Evolutionary conservation across 2,113 vertebrate species (phyloP).

Genomic region (Tinamus guttatus): DNA sequence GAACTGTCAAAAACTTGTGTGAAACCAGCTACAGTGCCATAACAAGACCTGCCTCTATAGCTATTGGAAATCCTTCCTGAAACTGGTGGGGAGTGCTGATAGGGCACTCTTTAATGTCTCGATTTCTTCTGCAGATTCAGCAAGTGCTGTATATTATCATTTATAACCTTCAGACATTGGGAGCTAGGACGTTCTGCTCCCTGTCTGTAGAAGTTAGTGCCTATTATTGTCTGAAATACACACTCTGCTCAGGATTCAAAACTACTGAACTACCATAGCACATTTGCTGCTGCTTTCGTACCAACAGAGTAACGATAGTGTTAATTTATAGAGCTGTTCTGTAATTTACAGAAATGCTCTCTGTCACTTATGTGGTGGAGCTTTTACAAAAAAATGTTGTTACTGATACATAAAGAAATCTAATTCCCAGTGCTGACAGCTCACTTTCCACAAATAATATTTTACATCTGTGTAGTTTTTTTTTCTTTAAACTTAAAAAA

Average conservation of each 20-base stretch:
- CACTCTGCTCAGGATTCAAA: slow-evolving; percentile 57
- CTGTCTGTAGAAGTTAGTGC: slow-evolving; percentile 53
- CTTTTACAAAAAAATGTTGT: slow-evolving; percentile 39
- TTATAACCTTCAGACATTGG: slow-evolving; percentile 61
- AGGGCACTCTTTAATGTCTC: not conserved
- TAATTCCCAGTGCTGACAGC: not conserved
- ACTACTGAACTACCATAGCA: slow-evolving; percentile 33
- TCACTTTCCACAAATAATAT: not conserved
- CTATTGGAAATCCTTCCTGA: slow-evolving; percentile 8
- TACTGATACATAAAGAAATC: not conserved
- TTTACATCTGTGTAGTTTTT: not conserved
- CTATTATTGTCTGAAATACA: slow-evolving; percentile 48
- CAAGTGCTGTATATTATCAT: slow-evolving; percentile 56
- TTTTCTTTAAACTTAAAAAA: not conserved
- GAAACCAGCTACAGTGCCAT: not conserved
- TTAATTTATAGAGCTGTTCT: slow-evolving; percentile 61
- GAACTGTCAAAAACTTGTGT: not conserved
- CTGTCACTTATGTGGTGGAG: slow-evolving; percentile 4
- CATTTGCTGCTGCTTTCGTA: slow-evolving; percentile 54
- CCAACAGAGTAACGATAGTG: slow-evolving; percentile 42
- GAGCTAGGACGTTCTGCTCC: slow-evolving; percentile 43
- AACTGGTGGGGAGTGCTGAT: not conserved
- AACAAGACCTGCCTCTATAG: not conserved
- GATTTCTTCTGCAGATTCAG: slow-evolving; percentile 61
- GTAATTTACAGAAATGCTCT: not conserved